A percentile compares a stretch with the other conserved stretches of the same genome.
These are phyloP conservation scores for Criorhina ranunculi DNA, from an alignment of 2,888 invertebrate species.

Conservation along the genomic window DNA sequence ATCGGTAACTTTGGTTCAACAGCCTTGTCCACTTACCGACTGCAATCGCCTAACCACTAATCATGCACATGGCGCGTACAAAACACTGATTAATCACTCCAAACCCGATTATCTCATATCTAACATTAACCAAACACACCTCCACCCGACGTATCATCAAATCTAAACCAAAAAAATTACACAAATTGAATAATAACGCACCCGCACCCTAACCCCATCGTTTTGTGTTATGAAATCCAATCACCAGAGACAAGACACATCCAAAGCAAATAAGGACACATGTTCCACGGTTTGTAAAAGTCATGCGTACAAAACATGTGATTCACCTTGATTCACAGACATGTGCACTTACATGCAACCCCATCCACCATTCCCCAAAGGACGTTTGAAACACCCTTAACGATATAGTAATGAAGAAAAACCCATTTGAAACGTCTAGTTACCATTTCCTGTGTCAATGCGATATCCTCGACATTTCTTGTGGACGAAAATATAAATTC, in stretches of 20 bases:
- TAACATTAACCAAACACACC: slow-evolving; percentile 4
- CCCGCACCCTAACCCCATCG: not conserved
- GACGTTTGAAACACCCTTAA: not conserved
- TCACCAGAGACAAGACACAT: slow-evolving; percentile 33
- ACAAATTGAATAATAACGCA: slow-evolving; percentile 62
- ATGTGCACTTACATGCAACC: not conserved
- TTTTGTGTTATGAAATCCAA: slow-evolving; percentile 38
- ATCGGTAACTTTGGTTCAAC: not conserved
- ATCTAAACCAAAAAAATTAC: slow-evolving; percentile 32
- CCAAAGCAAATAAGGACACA: slow-evolving; percentile 53
- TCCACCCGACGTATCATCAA: not conserved
- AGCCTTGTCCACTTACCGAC: not conserved
- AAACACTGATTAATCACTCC: slow-evolving; percentile 32
- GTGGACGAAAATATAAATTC: slow-evolving; percentile 84
- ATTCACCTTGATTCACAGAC: slow-evolving; percentile 47
- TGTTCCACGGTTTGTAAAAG: slow-evolving; percentile 24
- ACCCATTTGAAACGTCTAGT: slow-evolving; percentile 56
- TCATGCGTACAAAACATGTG: slow-evolving; percentile 61
- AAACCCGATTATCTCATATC: not conserved
- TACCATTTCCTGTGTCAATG: slow-evolving; percentile 84
- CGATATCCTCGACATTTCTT: slow-evolving; percentile 83
- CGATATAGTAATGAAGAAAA: no score
- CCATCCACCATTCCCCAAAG: not conserved
- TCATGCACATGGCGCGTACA: slow-evolving; percentile 11
- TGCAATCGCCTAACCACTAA: not conserved